phyloP scores from a whole-genome alignment of 2,113 vertebrate species.

The Prinia subflava region DNA sequence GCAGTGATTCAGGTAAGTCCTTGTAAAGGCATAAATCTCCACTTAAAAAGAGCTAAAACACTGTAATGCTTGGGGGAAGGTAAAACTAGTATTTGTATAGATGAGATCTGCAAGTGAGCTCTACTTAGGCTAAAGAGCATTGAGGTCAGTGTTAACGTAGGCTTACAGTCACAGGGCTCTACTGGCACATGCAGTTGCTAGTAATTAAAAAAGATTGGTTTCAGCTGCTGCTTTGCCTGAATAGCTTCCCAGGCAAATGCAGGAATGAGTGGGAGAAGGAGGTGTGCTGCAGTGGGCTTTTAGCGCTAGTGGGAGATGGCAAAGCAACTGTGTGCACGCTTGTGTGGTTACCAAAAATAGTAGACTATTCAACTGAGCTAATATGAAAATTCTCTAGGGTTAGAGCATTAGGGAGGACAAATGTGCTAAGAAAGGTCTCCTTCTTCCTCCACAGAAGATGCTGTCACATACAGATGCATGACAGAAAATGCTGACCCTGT shows the following conservation, averaged over 20 bases:
- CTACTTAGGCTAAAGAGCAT: background rate
- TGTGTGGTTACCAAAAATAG: background rate
- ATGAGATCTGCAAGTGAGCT: background rate
- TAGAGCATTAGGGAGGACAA: background rate
- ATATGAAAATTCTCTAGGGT: background rate
- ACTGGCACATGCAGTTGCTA: background rate
- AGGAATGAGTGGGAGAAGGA: slow-evolving; percentile 18
- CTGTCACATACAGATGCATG: background rate
- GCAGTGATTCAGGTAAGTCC: background rate
- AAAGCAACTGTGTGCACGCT: background rate
- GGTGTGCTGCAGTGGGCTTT: background rate
- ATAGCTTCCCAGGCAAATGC: background rate
- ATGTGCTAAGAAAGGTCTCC: background rate
- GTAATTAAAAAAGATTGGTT: slow-evolving; percentile 33
- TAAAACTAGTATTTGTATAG: background rate
- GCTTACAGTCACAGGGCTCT: background rate
- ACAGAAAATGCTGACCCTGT: background rate
- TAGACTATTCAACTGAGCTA: background rate
- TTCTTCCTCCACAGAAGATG: background rate
- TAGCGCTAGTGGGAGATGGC: background rate
- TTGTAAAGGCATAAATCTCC: background rate
- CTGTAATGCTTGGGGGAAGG: background rate
- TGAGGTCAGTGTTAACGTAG: background rate
- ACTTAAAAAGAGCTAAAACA: background rate
- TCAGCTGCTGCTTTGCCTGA: background rate